A percentile compares a stretch with the other conserved stretches of the same genome.
Evolutionary conservation across 2,113 vertebrate genomes (phyloP).

Genomic region (Columbina picui): DNA sequence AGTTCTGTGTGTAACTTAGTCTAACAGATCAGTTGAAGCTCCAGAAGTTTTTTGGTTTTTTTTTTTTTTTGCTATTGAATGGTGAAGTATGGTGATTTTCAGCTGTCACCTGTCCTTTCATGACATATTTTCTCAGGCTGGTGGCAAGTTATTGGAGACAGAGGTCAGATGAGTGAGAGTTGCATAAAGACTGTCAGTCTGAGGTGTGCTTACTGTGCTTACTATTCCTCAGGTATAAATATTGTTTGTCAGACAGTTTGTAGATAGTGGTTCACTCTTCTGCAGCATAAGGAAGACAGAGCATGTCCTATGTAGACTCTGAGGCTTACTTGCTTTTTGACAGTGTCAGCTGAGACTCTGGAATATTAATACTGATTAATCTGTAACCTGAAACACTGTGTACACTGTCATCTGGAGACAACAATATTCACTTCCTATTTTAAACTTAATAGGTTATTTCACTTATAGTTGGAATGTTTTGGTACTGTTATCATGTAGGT

Average conservation of each 20-base stretch:
- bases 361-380: neutral
- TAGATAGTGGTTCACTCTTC: neutral
- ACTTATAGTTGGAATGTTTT: neutral
- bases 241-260: neutral
- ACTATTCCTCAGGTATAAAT: neutral
- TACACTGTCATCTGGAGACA: neutral
- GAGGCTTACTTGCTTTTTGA: neutral
- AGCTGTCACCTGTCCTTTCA: neutral
- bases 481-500: accelerated
- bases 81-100: neutral
- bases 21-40: neutral
- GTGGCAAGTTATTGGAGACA: neutral
- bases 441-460: neutral
- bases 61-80: neutral
- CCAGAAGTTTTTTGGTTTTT: neutral
- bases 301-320: neutral
- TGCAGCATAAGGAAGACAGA: neutral
- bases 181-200: neutral
- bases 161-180: neutral
- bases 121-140: neutral
- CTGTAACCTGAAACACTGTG: neutral
- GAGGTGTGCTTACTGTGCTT: neutral
- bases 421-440: neutral
- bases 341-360: neutral
- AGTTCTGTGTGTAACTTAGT: neutral